phyloP scores from a whole-genome alignment of 2,888 invertebrate genomes.

The Hirtodrosophila confusa region DNA sequence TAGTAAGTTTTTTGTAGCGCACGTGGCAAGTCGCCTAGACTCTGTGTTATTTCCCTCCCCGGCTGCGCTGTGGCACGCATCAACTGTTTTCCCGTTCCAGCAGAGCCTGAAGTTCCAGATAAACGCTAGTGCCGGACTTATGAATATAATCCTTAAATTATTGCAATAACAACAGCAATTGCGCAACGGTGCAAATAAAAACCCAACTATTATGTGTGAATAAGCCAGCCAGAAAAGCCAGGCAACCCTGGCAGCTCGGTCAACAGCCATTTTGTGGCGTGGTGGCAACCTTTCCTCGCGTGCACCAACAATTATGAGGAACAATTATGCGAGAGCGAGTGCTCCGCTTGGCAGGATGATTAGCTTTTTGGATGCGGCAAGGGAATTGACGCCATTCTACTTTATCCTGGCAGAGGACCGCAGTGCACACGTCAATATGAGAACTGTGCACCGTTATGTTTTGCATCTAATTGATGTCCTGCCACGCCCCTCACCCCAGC shows the following conservation, averaged over 20 bases:
- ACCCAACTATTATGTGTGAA: constrained; percentile 71
- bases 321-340: constrained; percentile 62
- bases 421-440: constrained; percentile 38
- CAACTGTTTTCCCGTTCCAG: constrained; percentile 30
- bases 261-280: constrained; percentile 22
- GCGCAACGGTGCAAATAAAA: constrained; percentile 59
- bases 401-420: constrained; percentile 27
- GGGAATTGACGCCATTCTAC: constrained; percentile 59
- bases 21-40: not conserved
- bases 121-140: constrained; percentile 67
- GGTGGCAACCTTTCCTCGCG: constrained; percentile 39
- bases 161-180: constrained; percentile 63
- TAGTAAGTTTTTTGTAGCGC: constrained; percentile 3
- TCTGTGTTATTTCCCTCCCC: not conserved
- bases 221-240: constrained; percentile 39
- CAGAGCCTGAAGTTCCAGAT: constrained; percentile 57
- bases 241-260: constrained; percentile 20
- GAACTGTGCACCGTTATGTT: constrained; percentile 35
- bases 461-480: constrained; percentile 64
- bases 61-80: constrained; percentile 24
- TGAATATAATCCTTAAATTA: constrained; percentile 78
- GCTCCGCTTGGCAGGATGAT: constrained; percentile 57
- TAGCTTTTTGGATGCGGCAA: constrained; percentile 68
- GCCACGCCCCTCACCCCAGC: constrained; percentile 18
- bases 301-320: constrained; percentile 60